Base-by-base conservation (phyloP, 2,113 vertebrate genomes). In the Orcinus orca region DNA sequence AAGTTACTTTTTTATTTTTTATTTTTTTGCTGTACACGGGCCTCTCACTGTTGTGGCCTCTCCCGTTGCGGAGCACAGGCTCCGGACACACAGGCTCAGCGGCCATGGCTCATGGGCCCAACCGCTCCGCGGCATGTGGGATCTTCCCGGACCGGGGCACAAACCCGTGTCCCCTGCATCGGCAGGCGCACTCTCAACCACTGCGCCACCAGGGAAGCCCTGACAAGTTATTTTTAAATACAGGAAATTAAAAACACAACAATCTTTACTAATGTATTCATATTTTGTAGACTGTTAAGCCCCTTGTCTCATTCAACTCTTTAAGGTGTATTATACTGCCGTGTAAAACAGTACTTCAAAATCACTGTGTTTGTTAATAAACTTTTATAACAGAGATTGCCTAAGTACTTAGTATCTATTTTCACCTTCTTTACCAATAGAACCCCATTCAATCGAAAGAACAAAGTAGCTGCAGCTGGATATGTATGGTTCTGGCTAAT, bases 171-270 rank as follows among this genome's bases (percentile, higher is more conserved):
- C 44, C 44, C 44, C 44, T 44, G 44, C 44, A 44, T 44, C 44
- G 7, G 44, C 44, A 44, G 44, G 44, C 44, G 8, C 8, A 11
- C 44, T 47, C 44, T 47, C 44, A 47, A 47, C 44, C 44, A 47
- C 44, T 47, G 9, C 44, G 44, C 44, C 44, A 47, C 44, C 44
- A 47, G 44, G 44, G 44, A 47, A 47, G 44, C 38, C 10, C 44
- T 47, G 20, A 77, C 36, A 44, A 41, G 29, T 76, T 86, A 31
- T 70, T 88, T 88, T 82, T 92, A 79, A 12, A 88, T 83, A 79
- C 2, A n/a, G 50, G 53, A 84, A 84, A 88, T 91, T 71, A 29
- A 80, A 97, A 70, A 83, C 8, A 73, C 47, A 91, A 65, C 8
- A 44, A 91, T 63, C 77, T 79, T 71, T 84, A 81, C 38, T 62